Base-by-base conservation (phyloP, 1,140 invertebrate genomes). In the Hetaerina americana region DNA sequence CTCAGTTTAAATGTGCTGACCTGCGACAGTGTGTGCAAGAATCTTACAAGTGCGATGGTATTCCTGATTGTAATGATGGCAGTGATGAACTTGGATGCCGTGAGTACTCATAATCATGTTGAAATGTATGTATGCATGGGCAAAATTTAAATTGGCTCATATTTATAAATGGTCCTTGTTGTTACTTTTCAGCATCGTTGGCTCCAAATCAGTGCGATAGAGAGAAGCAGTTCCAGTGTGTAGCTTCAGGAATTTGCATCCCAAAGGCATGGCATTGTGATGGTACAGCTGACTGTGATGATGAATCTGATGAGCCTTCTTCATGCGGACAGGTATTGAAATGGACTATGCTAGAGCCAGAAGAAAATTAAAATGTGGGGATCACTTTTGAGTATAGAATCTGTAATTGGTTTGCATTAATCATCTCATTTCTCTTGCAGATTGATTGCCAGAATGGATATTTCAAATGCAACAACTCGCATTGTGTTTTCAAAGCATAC, bases 201-300 rank as follows among this genome's bases (percentile, higher is more conserved):
- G 89, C 89, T 1, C 91, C 92, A 15, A 89, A 95, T 79, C 89
- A 94, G 76, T 97, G 94, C 79, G 92, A 94, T 76, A 81, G 85
- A 12, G 93, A 95, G 72, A 94, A 93, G 78, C 92, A 95, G 78
- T 96, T 96, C 83, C 91, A 93, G 74, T 96, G 94, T 78, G 85
- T 85, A 40, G 87, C 88, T 22, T 92, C 92, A 0, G 90, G 92
- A 3, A 91, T 96, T 73, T 99, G 97, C 77, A 96, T 99, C 69
- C 95, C 96, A 0, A 89, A 88, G 74, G 89, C 90, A 5, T 98
- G 95, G 95, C 90, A 95, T 74, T 99, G 97, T 78, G 96, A 99
- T 82, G 95, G 93, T 73, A 83, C 92, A 24, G 84, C 89, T 6
- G 96, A 99, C 80, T 99, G 96, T 81, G 90, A 91, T 74, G 95